Percentiles rank a stretch among this genome's conserved stretches.
Evolutionary conservation across 2,113 vertebrate genomes (phyloP).

Genomic region (Indicator indicator): DNA sequence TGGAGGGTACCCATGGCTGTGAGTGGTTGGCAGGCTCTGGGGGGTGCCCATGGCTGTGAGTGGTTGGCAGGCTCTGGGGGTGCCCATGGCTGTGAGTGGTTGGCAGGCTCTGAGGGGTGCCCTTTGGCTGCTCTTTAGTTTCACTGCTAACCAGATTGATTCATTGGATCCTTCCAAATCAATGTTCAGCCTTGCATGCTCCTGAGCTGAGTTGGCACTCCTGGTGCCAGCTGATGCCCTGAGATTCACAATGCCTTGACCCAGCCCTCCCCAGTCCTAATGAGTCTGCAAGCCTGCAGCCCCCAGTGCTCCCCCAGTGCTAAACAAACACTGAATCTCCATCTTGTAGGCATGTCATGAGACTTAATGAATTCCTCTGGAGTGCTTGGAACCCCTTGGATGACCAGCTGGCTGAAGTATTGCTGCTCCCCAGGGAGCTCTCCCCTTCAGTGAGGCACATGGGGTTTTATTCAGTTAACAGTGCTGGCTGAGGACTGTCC

Average conservation of each 20-base stretch:
- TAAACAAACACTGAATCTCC: not conserved
- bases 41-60: no score
- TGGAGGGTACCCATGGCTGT: no score
- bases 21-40: no score
- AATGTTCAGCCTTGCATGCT: not conserved
- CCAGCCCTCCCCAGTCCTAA: rapidly evolving
- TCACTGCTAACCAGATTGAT: not conserved
- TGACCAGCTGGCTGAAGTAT: not conserved
- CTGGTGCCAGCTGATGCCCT: rapidly evolving
- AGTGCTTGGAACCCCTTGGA: not conserved
- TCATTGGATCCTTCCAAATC: not conserved
- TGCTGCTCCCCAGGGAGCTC: not conserved
- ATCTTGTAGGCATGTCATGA: not conserved
- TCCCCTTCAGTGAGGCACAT: not conserved
- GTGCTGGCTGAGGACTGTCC: not conserved
- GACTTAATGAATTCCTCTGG: not conserved
- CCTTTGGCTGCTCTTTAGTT: not conserved
- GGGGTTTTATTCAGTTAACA: not conserved
- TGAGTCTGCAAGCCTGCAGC: not conserved
- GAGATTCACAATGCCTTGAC: rapidly evolving
- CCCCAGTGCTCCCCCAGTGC: not conserved
- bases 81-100: no score
- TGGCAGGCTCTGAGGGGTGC: not conserved
- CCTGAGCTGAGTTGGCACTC: no score
- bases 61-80: no score